Evolutionary conservation across 2,888 invertebrate genomes (phyloP).

Genomic region (Glyphotaelius pellucidus): DNA sequence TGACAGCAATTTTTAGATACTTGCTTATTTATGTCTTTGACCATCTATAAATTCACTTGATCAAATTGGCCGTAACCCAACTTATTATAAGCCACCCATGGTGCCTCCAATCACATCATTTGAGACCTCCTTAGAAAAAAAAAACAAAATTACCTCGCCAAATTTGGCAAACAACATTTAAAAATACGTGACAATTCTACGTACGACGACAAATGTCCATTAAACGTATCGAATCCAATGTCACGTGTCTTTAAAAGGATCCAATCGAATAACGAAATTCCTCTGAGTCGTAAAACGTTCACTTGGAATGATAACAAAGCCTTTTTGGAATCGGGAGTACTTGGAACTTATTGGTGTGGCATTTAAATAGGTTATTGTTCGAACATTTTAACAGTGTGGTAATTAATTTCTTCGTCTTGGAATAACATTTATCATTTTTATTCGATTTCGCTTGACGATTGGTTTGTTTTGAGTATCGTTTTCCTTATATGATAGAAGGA

Average conservation of each 20-base stretch:
- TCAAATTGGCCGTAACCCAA: constrained; percentile 9
- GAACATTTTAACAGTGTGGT: neutral
- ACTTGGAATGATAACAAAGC: neutral
- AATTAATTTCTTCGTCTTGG: neutral
- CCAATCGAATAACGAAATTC: neutral
- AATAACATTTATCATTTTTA: neutral
- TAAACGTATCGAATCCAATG: neutral
- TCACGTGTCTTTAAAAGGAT: neutral
- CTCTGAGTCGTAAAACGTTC: neutral
- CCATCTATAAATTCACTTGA: neutral
- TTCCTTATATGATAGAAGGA: neutral
- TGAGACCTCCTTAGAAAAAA: neutral
- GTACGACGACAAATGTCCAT: neutral
- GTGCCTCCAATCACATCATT: neutral
- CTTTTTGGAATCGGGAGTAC: neutral
- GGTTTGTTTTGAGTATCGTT: neutral
- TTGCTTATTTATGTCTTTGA: neutral
- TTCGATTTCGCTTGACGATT: neutral
- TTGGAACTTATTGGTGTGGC: neutral
- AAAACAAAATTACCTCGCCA: neutral
- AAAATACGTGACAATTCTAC: neutral
- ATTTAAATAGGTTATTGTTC: neutral
- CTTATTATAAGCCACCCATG: neutral
- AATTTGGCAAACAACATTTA: neutral
- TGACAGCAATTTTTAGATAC: too few relatives aligned